Evolutionary conservation across 2,888 invertebrate genomes (phyloP).

Genomic region (Dione juno): DNA sequence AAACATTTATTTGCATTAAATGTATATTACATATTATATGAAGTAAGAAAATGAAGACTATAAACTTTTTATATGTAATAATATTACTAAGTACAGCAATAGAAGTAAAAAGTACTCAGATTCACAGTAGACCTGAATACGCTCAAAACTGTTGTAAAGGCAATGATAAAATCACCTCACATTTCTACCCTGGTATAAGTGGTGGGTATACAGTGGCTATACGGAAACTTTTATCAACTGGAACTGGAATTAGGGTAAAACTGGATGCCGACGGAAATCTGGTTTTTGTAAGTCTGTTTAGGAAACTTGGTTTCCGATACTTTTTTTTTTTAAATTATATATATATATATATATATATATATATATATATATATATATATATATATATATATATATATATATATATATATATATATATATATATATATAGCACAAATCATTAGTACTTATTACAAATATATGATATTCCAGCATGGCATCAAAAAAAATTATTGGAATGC

Average conservation of each 20-base stretch:
- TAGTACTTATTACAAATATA: no score
- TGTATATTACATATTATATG: background rate
- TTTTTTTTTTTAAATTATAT: no score
- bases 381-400: no score
- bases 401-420: no score
- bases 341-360: no score
- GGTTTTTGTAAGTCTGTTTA: conserved; percentile 16
- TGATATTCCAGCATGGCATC: no score
- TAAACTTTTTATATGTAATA: background rate
- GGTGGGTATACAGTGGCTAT: background rate
- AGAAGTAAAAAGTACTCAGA: conserved; percentile 11
- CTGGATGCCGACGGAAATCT: conserved; percentile 21
- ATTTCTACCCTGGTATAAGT: background rate
- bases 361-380: no score
- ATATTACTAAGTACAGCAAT: background rate
- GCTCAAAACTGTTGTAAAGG: conserved; percentile 5
- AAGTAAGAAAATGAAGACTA: background rate
- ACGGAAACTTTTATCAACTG: background rate
- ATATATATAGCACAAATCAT: no score
- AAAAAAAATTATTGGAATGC: no score
- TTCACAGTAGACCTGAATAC: conserved; percentile 11
- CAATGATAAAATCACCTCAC: background rate
- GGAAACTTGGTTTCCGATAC: no score
- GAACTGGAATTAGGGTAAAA: conserved; percentile 22
- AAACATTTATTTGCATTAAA: background rate